Conservation (phyloP, 2,888 invertebrate species). For the Ormyrus pomaceus region DNA sequence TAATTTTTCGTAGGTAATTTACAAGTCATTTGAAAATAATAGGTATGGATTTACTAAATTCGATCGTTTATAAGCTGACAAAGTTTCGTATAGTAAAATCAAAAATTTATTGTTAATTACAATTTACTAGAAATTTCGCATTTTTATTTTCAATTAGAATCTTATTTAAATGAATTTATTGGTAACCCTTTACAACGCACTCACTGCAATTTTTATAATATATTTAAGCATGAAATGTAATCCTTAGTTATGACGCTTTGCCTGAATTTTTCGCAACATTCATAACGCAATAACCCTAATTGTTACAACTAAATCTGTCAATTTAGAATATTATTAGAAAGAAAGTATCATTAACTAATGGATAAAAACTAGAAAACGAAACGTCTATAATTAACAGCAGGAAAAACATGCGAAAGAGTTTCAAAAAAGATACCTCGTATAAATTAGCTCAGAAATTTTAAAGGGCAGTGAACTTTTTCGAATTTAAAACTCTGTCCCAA, state of each 20-base stretch:
- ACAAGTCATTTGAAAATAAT: no score
- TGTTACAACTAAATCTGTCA: no score
- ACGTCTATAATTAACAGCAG: no score
- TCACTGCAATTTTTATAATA: not conserved
- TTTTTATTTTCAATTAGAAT: conserved; percentile 27
- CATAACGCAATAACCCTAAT: no score
- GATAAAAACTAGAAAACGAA: no score
- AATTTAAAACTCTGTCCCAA: conserved; percentile 57
- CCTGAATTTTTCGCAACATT: not conserved
- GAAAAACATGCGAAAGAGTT: not conserved
- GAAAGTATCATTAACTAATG: no score
- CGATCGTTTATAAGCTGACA: not conserved
- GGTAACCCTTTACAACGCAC: not conserved
- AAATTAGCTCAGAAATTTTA: conserved; percentile 59
- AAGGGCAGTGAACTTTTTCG: conserved; percentile 45
- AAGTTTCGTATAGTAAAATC: conserved; percentile 3
- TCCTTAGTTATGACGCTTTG: not conserved
- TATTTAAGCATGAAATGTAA: not conserved
- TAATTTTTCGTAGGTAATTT: no score
- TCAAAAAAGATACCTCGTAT: not conserved
- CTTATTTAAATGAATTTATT: conserved; percentile 3
- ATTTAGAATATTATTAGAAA: no score
- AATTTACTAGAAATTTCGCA: no score
- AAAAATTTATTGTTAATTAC: conserved; percentile 14
- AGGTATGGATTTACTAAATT: not conserved